A percentile compares a stretch with the other conserved stretches of the same genome.
Evolutionary conservation across 2,113 vertebrate genomes (phyloP).

Genomic region (Balaenoptera acutorostrata): DNA sequence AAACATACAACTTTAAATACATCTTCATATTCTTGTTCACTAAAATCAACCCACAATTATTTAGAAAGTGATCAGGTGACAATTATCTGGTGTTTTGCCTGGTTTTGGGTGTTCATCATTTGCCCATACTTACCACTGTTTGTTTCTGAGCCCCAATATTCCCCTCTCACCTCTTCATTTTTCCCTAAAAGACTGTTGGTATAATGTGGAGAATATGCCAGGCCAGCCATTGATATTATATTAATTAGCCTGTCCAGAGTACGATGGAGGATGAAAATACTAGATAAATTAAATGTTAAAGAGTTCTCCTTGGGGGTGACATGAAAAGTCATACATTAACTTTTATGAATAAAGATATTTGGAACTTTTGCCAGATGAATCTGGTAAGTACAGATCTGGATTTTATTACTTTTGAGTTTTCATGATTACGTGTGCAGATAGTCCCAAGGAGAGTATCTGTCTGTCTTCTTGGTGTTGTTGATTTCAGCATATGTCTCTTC

Average conservation of each 20-base stretch:
- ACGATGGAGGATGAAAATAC: neutral
- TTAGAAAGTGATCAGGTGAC: neutral
- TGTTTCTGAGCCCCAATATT: neutral
- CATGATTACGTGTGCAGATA: neutral
- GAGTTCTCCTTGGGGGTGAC: neutral
- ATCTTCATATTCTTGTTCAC: neutral
- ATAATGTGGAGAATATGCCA: neutral
- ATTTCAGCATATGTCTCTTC: neutral
- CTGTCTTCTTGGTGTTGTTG: neutral
- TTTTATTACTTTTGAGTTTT: conserved; percentile 35
- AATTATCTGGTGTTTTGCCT: neutral
- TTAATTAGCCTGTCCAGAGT: neutral
- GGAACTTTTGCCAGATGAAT: neutral
- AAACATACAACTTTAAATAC: neutral
- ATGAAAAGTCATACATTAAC: neutral
- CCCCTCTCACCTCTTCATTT: neutral
- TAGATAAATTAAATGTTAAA: conserved; percentile 7
- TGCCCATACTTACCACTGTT: neutral
- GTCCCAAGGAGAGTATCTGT: neutral
- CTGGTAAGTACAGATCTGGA: neutral
- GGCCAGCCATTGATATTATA: neutral
- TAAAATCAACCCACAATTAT: conserved; percentile 2
- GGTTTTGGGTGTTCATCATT: neutral
- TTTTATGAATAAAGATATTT: neutral
- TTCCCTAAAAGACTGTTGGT: neutral